phyloP scores from a whole-genome alignment of 1,140 invertebrate species.

The Procambarus virginalis region DNA sequence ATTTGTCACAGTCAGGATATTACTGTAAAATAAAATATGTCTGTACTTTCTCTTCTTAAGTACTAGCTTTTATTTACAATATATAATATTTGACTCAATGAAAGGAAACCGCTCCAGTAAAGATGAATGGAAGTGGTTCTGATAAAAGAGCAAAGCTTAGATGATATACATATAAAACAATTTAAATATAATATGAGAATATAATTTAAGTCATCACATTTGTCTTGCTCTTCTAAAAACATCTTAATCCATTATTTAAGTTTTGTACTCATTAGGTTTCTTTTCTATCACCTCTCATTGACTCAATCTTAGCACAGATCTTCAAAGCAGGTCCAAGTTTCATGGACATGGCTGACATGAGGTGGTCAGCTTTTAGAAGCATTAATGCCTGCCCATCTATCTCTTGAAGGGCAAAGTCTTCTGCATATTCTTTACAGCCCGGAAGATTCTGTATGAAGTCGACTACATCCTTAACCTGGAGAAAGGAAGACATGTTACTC shows the following conservation, averaged over 20 bases:
- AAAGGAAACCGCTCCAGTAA: background rate
- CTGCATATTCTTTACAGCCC: conserved; percentile 93
- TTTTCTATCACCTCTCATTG: conserved; percentile 75
- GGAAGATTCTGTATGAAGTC: conserved; percentile 91
- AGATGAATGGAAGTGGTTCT: background rate
- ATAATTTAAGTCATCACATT: conserved; percentile 1
- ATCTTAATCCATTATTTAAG: background rate
- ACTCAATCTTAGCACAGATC: conserved; percentile 90
- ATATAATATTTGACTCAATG: background rate
- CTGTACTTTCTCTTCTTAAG: background rate
- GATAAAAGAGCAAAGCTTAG: background rate
- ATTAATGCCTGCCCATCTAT: conserved; percentile 96
- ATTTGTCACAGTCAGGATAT: conserved; percentile 57
- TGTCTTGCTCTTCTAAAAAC: conserved; percentile 8
- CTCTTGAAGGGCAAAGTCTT: conserved; percentile 95
- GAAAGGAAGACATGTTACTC: background rate
- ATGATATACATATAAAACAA: background rate
- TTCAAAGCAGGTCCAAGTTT: conserved; percentile 96
- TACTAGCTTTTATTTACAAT: conserved; percentile 39
- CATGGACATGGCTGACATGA: conserved; percentile 95
- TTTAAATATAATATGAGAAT: background rate
- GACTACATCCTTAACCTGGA: conserved; percentile 76
- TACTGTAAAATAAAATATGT: conserved; percentile 18
- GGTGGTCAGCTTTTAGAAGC: conserved; percentile 94
- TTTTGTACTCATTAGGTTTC: conserved; percentile 43